These are phyloP conservation scores for Pogonocherus hispidulus DNA, from an alignment of 2,888 invertebrate genomes.

Conservation along the genomic window DNA sequence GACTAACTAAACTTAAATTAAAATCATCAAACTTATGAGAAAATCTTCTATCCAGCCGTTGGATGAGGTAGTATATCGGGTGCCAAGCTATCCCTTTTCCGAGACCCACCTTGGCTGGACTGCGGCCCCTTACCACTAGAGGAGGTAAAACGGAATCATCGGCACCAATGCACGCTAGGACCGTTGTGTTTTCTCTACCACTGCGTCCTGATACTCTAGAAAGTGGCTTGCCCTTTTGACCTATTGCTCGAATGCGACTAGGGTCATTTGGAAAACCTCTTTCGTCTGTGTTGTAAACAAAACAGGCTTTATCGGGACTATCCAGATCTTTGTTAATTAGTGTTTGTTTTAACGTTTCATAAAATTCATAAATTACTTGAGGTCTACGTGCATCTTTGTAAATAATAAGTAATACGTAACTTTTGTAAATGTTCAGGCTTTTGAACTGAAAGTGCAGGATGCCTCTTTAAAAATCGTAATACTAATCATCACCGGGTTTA, in stretches of 20 bases:
- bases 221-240: neutral
- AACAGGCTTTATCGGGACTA: conserved; percentile 13
- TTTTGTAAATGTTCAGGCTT: conserved; percentile 21
- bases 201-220: conserved; percentile 42
- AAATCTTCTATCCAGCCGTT: no score
- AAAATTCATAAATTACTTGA: conserved; percentile 15
- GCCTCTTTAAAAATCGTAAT: conserved; percentile 25
- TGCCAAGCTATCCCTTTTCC: no score
- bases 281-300: conserved; percentile 24
- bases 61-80: no score
- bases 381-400: conserved; percentile 17
- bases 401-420: no score
- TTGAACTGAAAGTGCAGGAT: conserved; percentile 16
- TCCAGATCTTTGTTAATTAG: conserved; percentile 4
- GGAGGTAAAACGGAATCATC: conserved; percentile 42
- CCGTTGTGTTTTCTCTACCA: conserved; percentile 44
- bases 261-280: conserved; percentile 15
- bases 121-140: neutral
- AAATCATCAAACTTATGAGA: conserved; percentile 7
- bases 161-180: conserved; percentile 44
- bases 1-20: neutral
- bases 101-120: no score
- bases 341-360: conserved; percentile 12
- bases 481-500: conserved; percentile 20
- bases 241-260: no score